Base-by-base conservation (phyloP, 2,797 vertebrate genomes). In the Xiphorhynchus erythropygius region DNA sequence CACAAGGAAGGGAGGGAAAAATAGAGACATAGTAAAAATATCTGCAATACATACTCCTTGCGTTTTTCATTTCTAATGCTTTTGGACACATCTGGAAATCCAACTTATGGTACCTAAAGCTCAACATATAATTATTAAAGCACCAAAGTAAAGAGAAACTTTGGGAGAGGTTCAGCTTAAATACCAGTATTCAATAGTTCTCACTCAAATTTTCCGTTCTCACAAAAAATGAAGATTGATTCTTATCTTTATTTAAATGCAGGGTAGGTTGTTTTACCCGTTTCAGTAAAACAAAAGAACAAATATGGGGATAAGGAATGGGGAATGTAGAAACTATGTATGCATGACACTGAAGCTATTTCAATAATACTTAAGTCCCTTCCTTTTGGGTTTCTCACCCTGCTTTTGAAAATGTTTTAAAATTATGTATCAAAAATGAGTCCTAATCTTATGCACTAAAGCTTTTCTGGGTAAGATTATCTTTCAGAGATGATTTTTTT, bases 41-140 rank as follows among this genome's bases (percentile, higher is more conserved):
- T 27, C 18, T 60, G 5, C 7, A 24, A 11, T 17, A 8, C 44
- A 27, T 7, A 35, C 1, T 27, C 5, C 11, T 50, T 30, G 0
- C 33, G 73, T 64, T 62, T 91, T 64, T 46, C 16, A 23, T 39
- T 94, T 77, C 39, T 49, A 89, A 30, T 46, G 30, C 32, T 63
- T 63, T 3, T 49, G 44, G 37, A 80, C 28, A 41, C 6, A 56
- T 62, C 14, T 50, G 23, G 55, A 71, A 80, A 59, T 24, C 9
- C 37, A n/a, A 23, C 3, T 50, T 24, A 13, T 47, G 7, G 3
- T 46, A 70, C 32, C 14, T 73, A 69, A 86, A 64, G 2, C 27
- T 57, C 77, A 22, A n/a, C 11, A 42, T 69, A 14, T 55, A 50
- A 32, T 49, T 75, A 49, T 0, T 25, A 18, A 87, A 65, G 35